Evolutionary conservation across 2,797 vertebrate genomes (phyloP), one percentile per base, ranked within the genome.

Genomic region (Lates japonicus): DNA sequence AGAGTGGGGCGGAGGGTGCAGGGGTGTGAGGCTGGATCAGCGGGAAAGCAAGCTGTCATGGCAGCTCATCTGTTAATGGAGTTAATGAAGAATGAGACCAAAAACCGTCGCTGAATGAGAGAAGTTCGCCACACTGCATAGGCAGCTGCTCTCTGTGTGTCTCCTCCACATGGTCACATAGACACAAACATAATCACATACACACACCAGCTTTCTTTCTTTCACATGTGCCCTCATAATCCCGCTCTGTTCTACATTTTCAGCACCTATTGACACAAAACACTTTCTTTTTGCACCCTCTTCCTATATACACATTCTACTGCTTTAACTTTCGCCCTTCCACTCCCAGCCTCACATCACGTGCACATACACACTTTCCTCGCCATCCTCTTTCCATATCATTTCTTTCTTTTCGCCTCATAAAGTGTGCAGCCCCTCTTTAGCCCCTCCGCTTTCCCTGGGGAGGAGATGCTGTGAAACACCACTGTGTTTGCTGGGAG

Each of bases 51-150:
- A n/a, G n/a, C n/a, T n/a, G n/a, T n/a, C n/a, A n/a, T n/a, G 91
- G 91, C 92, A 80, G 95, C 95, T 96, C 95, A 95, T 96, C 95
- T 96, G 96, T 96, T 96, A 96, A 96, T 96, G 96, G 95, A 96
- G 94, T 96, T 96, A 96, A 96, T 96, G 95, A 96, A 95, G 95
- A 96, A 95, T 95, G 95, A 94, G 94, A 96, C 92, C 94, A 93
- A 95, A 95, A 94, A 96, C 96, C 93, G 94, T n/a, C 94, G 95
- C 95, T 96, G 96, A 96, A 96, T 92, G 93, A 94, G 94, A 94
- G 94, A 95, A 95, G 96, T 96, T 96, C 95, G 94, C 87, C 94
- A 96, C 94, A 93, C 93, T 96, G 95, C 93, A 90, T 95, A 92
- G 94, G 93, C 95, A 88, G 82, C 93, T 93, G 91, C 90, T 90